Conservation (phyloP, 2,113 vertebrate genomes). For the Alethe diademata region DNA sequence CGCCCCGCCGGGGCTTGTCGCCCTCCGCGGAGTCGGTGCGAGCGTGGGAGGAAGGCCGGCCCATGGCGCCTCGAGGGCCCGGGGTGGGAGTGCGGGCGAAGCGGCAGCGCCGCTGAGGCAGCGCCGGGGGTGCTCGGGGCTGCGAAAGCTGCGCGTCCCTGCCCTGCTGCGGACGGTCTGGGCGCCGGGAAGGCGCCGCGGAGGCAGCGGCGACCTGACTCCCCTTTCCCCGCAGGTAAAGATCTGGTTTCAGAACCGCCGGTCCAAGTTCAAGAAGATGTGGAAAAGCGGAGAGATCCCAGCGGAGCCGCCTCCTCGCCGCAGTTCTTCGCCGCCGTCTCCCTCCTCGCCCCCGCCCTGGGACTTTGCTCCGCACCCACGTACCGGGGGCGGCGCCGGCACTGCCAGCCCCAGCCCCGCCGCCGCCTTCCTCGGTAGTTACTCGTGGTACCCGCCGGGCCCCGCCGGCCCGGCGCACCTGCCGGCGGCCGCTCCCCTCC, state of each 20-base stretch:
- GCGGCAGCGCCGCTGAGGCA: not conserved
- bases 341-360: slow-evolving; percentile 86
- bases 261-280: slow-evolving; percentile 98
- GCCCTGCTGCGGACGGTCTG: not conserved
- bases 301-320: slow-evolving; percentile 83
- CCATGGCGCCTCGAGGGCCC: not conserved
- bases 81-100: not conserved
- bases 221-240: slow-evolving; percentile 80
- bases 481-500: slow-evolving; percentile 75
- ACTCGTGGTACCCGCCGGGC: slow-evolving; percentile 91
- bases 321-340: slow-evolving; percentile 84
- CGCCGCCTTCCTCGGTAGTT: slow-evolving; percentile 84
- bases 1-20: not conserved
- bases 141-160: not conserved
- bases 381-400: slow-evolving; percentile 69
- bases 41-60: not conserved
- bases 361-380: slow-evolving; percentile 89
- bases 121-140: not conserved
- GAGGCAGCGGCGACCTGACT: not conserved
- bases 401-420: slow-evolving; percentile 72
- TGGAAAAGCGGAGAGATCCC: slow-evolving; percentile 96
- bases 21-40: not conserved
- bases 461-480: slow-evolving; percentile 83
- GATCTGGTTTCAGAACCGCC: slow-evolving; percentile 98
- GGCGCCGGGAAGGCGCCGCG: not conserved